These are phyloP conservation scores for Mobula birostris DNA, from an alignment of 2,113 vertebrate species.

Conservation along the genomic window DNA sequence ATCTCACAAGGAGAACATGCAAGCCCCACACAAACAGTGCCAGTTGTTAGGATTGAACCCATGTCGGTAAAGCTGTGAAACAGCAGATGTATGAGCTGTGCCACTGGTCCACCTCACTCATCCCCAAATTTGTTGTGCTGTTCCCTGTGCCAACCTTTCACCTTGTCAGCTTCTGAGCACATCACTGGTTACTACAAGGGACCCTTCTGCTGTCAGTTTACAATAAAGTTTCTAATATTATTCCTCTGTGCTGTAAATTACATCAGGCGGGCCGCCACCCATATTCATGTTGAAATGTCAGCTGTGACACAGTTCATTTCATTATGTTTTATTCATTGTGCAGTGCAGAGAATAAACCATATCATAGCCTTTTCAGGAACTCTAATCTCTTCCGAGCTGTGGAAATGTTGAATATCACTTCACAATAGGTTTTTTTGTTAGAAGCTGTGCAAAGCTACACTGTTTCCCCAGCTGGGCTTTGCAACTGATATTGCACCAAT, in stretches of 20 bases:
- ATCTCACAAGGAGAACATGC: no score
- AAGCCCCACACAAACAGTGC: no score
- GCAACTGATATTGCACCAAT: neutral
- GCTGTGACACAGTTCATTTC: slow-evolving; percentile 30
- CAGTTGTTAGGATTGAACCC: no score
- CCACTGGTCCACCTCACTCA: no score
- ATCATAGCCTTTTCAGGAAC: slow-evolving; percentile 26
- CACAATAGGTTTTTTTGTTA: neutral
- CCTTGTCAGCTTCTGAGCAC: neutral
- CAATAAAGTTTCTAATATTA: slow-evolving; percentile 27
- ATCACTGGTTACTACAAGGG: neutral
- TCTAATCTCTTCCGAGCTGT: neutral
- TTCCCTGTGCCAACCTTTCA: neutral
- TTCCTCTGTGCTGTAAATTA: slow-evolving; percentile 20
- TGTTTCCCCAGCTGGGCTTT: neutral
- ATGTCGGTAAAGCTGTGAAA: no score
- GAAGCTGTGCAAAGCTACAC: neutral
- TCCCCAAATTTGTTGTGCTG: no score
- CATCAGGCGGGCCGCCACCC: slow-evolving; percentile 13
- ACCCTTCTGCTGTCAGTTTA: slow-evolving; percentile 15
- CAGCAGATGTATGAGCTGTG: no score
- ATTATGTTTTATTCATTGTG: neutral
- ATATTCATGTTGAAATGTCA: slow-evolving; percentile 33
- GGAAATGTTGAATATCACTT: slow-evolving; percentile 12
- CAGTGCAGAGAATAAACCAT: neutral